These are phyloP conservation scores for Hassar affinis DNA, from an alignment of 2,113 vertebrate genomes.

Conservation along the genomic window DNA sequence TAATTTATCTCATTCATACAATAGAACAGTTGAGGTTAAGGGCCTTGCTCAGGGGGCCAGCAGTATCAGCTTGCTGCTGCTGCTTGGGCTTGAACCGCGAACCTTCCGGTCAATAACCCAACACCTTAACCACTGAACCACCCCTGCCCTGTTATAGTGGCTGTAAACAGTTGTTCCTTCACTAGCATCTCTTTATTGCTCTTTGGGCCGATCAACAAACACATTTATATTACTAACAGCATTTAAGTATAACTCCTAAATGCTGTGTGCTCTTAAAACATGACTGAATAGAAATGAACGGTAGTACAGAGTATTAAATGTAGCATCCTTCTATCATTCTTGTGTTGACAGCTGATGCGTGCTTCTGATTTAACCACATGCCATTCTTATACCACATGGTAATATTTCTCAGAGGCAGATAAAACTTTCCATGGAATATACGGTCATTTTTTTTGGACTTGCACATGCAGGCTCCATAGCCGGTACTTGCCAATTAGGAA, in stretches of 20 bases:
- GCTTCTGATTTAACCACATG: neutral
- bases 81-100: too few species aligned
- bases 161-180: neutral
- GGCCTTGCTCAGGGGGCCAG: too few species aligned
- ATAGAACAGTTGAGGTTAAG: too few species aligned
- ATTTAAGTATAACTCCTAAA: slow-evolving; percentile 50
- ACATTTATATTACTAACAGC: slow-evolving; percentile 35
- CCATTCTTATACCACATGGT: neutral
- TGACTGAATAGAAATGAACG: neutral
- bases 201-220: neutral
- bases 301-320: neutral
- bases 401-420: neutral
- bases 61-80: too few species aligned
- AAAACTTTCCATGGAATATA: neutral
- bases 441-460: neutral
- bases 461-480: neutral
- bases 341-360: neutral
- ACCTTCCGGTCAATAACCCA: too few species aligned
- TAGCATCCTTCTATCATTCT: neutral
- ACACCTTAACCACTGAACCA: too few species aligned
- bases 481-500: neutral
- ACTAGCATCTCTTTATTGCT: neutral
- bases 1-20: too few species aligned
- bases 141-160: neutral
- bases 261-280: neutral